These are phyloP conservation scores for Alaudala cheleensis DNA, from an alignment of 2,113 vertebrate genomes.

Conservation along the genomic window DNA sequence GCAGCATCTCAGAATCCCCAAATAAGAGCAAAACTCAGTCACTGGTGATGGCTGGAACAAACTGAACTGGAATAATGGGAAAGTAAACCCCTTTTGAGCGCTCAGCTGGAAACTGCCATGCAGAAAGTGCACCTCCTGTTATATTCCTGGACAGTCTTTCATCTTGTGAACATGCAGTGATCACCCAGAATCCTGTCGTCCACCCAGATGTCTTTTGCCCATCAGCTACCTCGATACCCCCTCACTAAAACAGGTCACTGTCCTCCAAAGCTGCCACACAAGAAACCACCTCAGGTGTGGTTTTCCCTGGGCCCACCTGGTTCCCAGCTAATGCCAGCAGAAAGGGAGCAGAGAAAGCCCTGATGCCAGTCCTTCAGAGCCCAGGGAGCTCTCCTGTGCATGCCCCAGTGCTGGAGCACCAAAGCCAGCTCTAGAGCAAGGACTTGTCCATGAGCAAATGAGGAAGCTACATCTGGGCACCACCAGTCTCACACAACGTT, in stretches of 20 bases:
- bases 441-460: not conserved
- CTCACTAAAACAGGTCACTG: not conserved
- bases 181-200: not conserved
- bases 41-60: not conserved
- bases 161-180: fast-evolving
- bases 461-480: not conserved
- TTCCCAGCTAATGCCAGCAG: not conserved
- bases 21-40: not conserved
- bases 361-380: not conserved
- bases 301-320: not conserved
- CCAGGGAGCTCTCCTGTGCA: not conserved
- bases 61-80: not conserved
- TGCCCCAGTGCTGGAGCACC: not conserved
- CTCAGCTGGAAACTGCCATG: not conserved
- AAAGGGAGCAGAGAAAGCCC: not conserved
- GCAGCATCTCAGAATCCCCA: not conserved
- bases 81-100: not conserved
- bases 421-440: not conserved
- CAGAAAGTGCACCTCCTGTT: not conserved
- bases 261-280: not conserved
- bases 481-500: not conserved
- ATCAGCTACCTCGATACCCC: fast-evolving
- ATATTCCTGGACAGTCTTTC: fast-evolving
- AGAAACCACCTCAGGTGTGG: not conserved
- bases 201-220: not conserved